Evolutionary conservation across 2,113 vertebrate genomes (phyloP), one percentile per base, ranked within the genome.

Genomic region (Chunga burmeisteri): DNA sequence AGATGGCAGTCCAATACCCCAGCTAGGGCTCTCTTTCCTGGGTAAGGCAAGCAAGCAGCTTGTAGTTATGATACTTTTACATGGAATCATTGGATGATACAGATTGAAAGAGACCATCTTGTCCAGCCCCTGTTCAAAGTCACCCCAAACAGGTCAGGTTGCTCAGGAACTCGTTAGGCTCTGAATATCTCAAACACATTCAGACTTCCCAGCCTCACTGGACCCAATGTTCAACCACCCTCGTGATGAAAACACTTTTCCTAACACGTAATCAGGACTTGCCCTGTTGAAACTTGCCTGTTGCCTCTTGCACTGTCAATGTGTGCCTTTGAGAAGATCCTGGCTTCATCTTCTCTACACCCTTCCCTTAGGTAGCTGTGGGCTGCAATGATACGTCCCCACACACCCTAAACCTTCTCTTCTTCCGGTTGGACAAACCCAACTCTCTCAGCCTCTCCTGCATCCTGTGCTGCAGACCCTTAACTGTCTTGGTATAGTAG

Each of bases 241-340:
- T 95, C 7, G 2, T 36, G 75, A 83, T 65, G 62, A 85, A 58
- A 93, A 93, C 30, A 49, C 40, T 89, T 63, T 59, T 74, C 52
- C 73, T 71, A 71, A 79, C 25, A 9, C 9, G 49, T 82, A 82
- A 94, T 82, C 53, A 53, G 74, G 58, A 50, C 75, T 65, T 93
- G 13, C 19, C 30, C 53, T 95, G 94, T 94, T 82, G 66, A 88
- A 95, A 96, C 93, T 91, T 97, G 93, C 65, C 77, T 87, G 44
- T 84, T 94, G 14, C 49, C 49, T 91, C 78, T 49, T 88, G 66
- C 27, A 72, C 7, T 75, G 61, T 50, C 65, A 72, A 0, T 36
- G 16, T 71, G 56, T 53, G 18, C 66, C 47, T 95, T 67, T 79
- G 77, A 67, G 78, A 67, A 53, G 66, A 85, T 79, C 49, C 62